Percentiles rank a stretch among this genome's conserved stretches.
Conservation (phyloP, 2,113 vertebrate species). For the Uria aalge region DNA sequence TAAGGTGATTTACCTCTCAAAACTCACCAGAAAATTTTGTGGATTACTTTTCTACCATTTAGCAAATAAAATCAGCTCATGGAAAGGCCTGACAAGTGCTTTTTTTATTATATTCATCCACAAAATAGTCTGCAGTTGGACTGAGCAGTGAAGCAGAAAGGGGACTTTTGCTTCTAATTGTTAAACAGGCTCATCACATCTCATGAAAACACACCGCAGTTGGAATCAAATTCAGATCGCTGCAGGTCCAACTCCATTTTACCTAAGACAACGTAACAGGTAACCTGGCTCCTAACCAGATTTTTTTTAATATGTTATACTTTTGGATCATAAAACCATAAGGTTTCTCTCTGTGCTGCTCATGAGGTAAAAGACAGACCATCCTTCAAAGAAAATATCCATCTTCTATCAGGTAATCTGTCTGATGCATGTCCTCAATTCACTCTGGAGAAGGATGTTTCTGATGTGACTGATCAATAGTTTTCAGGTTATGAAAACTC, state of each 20-base stretch:
- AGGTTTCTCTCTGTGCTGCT: neutral
- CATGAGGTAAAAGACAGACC: neutral
- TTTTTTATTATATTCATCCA: neutral
- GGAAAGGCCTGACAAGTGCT: neutral
- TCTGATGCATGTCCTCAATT: neutral
- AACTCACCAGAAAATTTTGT: neutral
- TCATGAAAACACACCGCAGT: neutral
- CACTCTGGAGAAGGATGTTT: neutral
- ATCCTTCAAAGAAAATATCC: neutral
- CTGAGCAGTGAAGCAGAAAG: neutral
- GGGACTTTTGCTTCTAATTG: neutral
- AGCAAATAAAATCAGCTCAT: neutral
- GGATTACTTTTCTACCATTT: neutral
- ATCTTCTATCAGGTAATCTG: neutral
- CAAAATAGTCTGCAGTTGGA: neutral
- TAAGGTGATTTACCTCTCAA: neutral
- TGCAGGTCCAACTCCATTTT: neutral
- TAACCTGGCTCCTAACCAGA: neutral
- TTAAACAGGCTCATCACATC: neutral
- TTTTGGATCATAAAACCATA: neutral
- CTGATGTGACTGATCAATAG: neutral
- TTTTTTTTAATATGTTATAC: neutral
- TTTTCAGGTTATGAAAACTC: neutral
- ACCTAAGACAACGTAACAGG: neutral
- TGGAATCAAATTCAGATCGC: neutral